Base-by-base conservation (phyloP, 2,888 invertebrate genomes). In the Apomyelois bistriatella region DNA sequence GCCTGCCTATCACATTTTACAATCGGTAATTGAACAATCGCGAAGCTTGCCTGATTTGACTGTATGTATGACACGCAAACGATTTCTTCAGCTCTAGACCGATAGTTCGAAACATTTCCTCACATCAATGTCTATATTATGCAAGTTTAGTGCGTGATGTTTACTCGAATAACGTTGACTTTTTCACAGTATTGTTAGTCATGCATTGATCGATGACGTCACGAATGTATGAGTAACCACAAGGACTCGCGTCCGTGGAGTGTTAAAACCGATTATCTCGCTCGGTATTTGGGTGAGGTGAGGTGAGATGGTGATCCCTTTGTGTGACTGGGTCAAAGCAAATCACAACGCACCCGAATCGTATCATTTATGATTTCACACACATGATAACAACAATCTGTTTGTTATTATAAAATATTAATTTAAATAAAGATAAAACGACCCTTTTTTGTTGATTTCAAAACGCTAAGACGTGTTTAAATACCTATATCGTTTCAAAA, bases 171-270 rank as follows among this genome's bases (percentile, higher is more conserved):
- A 59, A 59, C 57, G 57, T 72, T 63, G 72, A 74, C 80, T 82
- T 79, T 79, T 82, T 71, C 59, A 70, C 70, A 58, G 66, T 70
- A 72, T 69, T 72, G 70, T 86, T 84, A 85, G 76, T 88, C 88
- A 86, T 74, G 65, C 74, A 69, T 74, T 76, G 79, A 83, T 81
- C 71, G 75, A 61, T 88, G 88, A 89, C 87, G 87, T 86, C 86
- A 88, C 58, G 10, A 4, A 10, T 32, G 60, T 65, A 70, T 88
- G 88, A 87, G 82, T 87, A 87, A 88, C 72, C 75, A 62, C 64
- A 54, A 65, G 72, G 74, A 65, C 68, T 71, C 68, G 77, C 74
- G 67, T 49, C 54, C 65, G 64, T 62, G 62, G 69, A 67, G 67
- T 68, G 74, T 73, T 71, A 68, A 64, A 70, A 71, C 68, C 69